phyloP scores from a whole-genome alignment of 2,797 vertebrate species.

The Lithobates sylvaticus region DNA sequence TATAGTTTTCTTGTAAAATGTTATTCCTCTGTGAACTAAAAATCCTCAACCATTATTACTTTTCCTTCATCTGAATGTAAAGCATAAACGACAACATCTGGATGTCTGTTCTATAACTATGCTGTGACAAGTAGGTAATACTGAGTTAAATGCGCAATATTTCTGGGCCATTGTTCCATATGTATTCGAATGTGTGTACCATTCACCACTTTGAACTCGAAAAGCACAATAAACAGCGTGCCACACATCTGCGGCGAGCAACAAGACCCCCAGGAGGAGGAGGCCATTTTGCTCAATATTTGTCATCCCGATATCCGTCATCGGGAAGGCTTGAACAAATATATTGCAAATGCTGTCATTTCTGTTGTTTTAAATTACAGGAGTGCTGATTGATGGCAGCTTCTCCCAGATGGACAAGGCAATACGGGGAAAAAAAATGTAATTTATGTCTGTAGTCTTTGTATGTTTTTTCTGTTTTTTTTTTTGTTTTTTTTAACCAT shows the following conservation, averaged over 20 bases:
- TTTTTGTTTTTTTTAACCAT: neutral
- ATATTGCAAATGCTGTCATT: neutral
- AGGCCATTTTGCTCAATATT: neutral
- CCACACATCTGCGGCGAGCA: neutral
- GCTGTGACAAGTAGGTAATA: neutral
- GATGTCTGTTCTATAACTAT: neutral
- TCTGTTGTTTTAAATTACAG: neutral
- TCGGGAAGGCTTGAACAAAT: neutral
- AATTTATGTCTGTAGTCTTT: too few species aligned
- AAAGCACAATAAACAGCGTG: slow-evolving; percentile 14
- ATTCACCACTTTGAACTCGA: slow-evolving; percentile 6
- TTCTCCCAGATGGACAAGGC: neutral
- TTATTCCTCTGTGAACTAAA: neutral
- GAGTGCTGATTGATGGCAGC: slow-evolving; percentile 1
- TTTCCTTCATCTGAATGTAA: neutral
- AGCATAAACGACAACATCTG: neutral
- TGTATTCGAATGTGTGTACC: neutral
- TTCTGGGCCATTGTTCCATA: neutral
- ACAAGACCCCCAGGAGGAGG: neutral
- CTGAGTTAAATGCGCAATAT: neutral
- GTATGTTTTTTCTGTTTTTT: too few species aligned
- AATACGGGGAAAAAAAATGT: neutral
- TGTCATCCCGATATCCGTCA: neutral
- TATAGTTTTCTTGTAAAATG: neutral
- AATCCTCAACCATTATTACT: neutral